Percentiles rank a stretch among this genome's conserved stretches.
These are phyloP conservation scores for Uria aalge DNA, from an alignment of 2,113 vertebrate species.

Conservation along the genomic window DNA sequence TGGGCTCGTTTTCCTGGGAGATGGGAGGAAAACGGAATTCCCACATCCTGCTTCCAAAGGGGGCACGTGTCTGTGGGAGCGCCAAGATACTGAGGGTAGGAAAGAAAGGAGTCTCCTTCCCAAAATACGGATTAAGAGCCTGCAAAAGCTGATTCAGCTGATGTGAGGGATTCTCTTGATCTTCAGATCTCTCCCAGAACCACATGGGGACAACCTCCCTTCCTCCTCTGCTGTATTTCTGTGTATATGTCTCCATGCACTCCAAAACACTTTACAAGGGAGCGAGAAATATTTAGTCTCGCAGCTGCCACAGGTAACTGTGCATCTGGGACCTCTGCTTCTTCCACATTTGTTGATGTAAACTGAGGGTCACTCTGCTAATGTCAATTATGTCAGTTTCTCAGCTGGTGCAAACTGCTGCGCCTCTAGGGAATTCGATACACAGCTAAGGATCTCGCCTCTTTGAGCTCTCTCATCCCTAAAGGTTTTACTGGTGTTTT, in stretches of 20 bases:
- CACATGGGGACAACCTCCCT: not conserved
- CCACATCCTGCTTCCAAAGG: not conserved
- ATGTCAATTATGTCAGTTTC: not conserved
- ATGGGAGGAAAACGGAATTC: not conserved
- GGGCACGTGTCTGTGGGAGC: not conserved
- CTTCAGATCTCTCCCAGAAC: not conserved
- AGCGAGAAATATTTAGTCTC: not conserved
- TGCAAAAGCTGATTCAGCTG: not conserved
- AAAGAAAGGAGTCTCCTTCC: not conserved
- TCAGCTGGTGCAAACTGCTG: not conserved
- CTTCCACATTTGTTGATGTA: not conserved
- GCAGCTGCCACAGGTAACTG: not conserved
- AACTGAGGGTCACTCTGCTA: not conserved
- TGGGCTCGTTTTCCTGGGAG: not conserved
- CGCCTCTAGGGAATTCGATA: not conserved
- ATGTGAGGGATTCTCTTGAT: not conserved
- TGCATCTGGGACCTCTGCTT: not conserved
- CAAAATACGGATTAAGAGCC: not conserved
- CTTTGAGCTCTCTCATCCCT: not conserved
- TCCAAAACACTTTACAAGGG: not conserved
- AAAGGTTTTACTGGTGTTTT: not conserved
- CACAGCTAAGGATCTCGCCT: not conserved
- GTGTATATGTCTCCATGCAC: not conserved
- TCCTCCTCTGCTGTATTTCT: not conserved
- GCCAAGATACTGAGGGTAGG: not conserved